These are phyloP conservation scores for Neomorphus geoffroyi DNA, from an alignment of 2,797 vertebrate genomes.

Conservation along the genomic window DNA sequence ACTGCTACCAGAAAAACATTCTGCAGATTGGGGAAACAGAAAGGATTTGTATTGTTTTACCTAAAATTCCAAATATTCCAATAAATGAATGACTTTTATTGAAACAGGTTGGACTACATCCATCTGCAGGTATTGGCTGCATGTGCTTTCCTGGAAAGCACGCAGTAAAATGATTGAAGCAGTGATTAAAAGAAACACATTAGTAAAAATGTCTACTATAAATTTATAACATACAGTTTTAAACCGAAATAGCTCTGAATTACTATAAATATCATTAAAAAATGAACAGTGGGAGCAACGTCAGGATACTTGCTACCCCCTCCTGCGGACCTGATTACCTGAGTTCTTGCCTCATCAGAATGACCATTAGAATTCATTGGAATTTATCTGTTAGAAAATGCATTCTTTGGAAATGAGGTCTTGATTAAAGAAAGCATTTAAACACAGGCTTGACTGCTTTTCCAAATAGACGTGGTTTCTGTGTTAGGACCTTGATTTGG, in stretches of 20 bases:
- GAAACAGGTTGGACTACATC: constrained; percentile 2
- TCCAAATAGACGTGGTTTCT: neutral
- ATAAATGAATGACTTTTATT: constrained; percentile 13
- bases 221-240: constrained; percentile 24
- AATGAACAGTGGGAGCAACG: neutral
- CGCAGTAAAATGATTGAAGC: constrained; percentile 10
- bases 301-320: neutral
- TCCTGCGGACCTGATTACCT: neutral
- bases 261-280: constrained; percentile 36
- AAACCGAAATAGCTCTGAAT: neutral
- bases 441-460: neutral
- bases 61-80: neutral
- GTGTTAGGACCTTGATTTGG: neutral
- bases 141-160: constrained; percentile 18
- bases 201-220: constrained; percentile 23
- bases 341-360: neutral
- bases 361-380: neutral
- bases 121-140: constrained; percentile 24
- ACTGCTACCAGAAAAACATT: neutral
- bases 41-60: neutral
- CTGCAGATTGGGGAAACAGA: neutral
- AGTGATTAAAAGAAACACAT: constrained; percentile 33
- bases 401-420: neutral
- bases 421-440: constrained; percentile 9
- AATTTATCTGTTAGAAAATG: neutral